phyloP scores from a whole-genome alignment of 2,797 vertebrate genomes.

The Paramormyrops hopkinsi region DNA sequence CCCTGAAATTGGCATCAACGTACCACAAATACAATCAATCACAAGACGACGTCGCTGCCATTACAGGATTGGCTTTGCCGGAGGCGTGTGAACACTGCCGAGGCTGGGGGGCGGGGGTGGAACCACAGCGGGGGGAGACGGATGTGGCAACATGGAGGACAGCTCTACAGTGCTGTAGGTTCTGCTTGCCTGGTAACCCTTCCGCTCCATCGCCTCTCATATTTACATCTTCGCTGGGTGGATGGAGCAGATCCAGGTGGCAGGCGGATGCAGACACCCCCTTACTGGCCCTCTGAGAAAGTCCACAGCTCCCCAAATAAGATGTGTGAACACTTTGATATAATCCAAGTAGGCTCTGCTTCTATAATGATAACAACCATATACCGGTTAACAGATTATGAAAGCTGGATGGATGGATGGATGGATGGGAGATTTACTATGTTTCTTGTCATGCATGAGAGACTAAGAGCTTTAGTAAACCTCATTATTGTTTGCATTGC shows the following conservation, averaged over 20 bases:
- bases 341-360: background rate
- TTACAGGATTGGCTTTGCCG: background rate
- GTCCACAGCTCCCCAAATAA: background rate
- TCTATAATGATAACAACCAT: background rate
- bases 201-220: background rate
- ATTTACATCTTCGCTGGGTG: background rate
- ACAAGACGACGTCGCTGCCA: background rate
- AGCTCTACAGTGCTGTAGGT: background rate
- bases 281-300: background rate
- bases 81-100: background rate
- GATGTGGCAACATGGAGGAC: background rate
- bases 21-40: background rate
- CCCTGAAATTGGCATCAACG: background rate
- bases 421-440: background rate
- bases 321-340: background rate
- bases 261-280: background rate
- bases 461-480: background rate
- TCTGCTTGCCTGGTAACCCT: background rate
- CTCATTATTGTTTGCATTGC: background rate
- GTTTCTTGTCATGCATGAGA: background rate
- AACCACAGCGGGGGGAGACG: background rate
- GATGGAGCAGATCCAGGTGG: background rate
- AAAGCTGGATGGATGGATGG: background rate
- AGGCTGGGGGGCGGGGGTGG: no score
- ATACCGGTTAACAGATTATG: background rate